A percentile compares a stretch with the other conserved stretches of the same genome.
phyloP scores from a whole-genome alignment of 1,140 invertebrate species.

The Drosophila azteca region DNA sequence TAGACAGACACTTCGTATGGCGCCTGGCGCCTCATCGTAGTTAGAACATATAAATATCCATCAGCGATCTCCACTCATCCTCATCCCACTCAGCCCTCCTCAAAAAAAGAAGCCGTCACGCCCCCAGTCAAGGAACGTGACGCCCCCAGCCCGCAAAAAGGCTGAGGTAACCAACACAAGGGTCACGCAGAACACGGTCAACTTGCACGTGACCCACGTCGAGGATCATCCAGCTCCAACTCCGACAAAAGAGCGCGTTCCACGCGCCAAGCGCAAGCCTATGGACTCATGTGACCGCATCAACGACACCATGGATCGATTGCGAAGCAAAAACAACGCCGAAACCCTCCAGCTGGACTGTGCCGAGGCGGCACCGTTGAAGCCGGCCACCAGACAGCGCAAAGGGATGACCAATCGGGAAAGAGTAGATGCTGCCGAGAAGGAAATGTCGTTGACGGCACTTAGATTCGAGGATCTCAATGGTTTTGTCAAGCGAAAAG shows the following conservation, averaged over 20 bases:
- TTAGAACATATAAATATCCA: slow-evolving; percentile 9
- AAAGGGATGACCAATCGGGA: neutral
- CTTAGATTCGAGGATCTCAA: slow-evolving; percentile 63
- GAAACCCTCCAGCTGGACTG: slow-evolving; percentile 50
- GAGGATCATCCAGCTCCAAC: slow-evolving; percentile 5
- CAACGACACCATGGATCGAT: slow-evolving; percentile 32
- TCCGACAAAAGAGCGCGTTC: slow-evolving; percentile 8
- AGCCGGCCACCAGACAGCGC: slow-evolving; percentile 20
- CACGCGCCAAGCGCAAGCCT: slow-evolving; percentile 24
- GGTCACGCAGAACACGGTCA: slow-evolving; percentile 38
- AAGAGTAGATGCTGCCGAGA: slow-evolving; percentile 24
- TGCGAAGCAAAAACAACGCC: slow-evolving; percentile 16
- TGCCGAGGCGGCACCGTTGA: slow-evolving; percentile 36
- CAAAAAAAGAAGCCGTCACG: too few species aligned
- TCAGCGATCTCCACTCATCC: slow-evolving; percentile 32
- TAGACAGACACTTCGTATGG: slow-evolving; percentile 9
- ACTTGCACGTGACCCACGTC: slow-evolving; percentile 12
- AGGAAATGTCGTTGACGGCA: slow-evolving; percentile 14
- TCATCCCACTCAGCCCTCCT: slow-evolving; percentile 22
- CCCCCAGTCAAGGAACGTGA: too few species aligned
- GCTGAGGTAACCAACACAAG: neutral
- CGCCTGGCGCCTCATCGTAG: slow-evolving; percentile 27
- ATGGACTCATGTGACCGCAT: slow-evolving; percentile 32
- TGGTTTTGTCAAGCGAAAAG: slow-evolving; percentile 59
- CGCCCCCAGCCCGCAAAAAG: neutral